These are phyloP conservation scores for Drosophila fungiperda DNA, from an alignment of 2,888 invertebrate species.

Conservation along the genomic window DNA sequence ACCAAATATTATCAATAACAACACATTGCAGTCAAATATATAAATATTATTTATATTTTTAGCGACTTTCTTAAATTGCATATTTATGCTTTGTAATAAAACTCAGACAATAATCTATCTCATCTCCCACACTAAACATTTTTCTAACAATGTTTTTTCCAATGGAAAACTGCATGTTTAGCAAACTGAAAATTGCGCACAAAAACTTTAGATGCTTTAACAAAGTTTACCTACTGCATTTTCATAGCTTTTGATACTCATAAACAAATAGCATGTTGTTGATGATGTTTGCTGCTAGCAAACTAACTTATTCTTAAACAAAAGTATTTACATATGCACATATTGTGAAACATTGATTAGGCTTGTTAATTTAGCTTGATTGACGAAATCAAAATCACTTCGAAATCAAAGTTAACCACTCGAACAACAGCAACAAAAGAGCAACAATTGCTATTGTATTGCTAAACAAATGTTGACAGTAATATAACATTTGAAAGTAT, in stretches of 20 bases:
- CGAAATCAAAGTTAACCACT: not conserved
- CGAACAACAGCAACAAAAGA: not conserved
- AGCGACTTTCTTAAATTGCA: not conserved
- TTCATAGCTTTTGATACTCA: not conserved
- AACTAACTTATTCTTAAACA: not conserved
- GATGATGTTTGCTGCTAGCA: not conserved
- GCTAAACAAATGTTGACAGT: conserved; percentile 22
- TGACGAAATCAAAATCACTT: not conserved
- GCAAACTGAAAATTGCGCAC: not conserved
- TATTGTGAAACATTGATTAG: not conserved
- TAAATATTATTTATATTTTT: not conserved
- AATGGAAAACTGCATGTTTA: not conserved
- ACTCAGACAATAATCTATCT: not conserved
- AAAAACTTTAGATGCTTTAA: not conserved
- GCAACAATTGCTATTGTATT: not conserved
- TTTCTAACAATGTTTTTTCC: not conserved
- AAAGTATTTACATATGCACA: not conserved
- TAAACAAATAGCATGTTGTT: not conserved
- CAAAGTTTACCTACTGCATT: not conserved
- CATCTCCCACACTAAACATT: not conserved
- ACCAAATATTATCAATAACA: not conserved
- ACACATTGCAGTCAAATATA: not conserved
- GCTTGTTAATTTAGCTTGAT: not conserved
- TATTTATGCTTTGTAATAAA: not conserved
- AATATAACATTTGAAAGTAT: not conserved